Percentiles rank a stretch among this genome's conserved stretches.
These are phyloP conservation scores for Lacerta viridis DNA, from an alignment of 2,797 vertebrate species.

Conservation along the genomic window DNA sequence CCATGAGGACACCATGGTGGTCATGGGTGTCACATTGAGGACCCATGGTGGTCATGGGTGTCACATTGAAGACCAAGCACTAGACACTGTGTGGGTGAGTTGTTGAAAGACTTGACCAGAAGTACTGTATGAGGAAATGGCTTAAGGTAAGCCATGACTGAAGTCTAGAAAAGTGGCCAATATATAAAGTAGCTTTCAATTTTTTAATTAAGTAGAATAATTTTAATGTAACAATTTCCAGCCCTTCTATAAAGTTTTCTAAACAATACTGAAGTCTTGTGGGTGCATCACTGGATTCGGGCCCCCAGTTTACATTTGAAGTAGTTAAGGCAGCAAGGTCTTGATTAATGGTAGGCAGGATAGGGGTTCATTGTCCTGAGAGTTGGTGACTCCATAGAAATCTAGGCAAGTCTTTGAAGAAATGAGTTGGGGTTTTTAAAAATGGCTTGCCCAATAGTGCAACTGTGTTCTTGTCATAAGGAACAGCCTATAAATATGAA, in stretches of 20 bases:
- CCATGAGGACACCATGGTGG: too few species aligned
- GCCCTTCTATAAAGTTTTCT: neutral
- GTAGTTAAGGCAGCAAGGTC: neutral
- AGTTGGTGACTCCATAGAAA: neutral
- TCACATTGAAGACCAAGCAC: too few species aligned
- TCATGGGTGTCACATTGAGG: too few species aligned
- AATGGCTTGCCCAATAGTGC: neutral
- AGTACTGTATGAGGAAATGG: neutral
- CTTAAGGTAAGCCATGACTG: neutral
- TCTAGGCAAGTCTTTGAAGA: neutral
- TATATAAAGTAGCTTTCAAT: neutral
- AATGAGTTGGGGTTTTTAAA: neutral
- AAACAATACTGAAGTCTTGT: neutral
- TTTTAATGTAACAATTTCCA: neutral
- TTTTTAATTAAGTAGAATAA: slow-evolving; percentile 6
- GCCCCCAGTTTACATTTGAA: slow-evolving; percentile 2
- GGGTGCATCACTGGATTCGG: neutral
- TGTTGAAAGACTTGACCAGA: neutral
- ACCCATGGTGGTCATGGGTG: too few species aligned
- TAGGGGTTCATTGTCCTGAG: neutral
- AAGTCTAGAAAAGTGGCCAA: slow-evolving; percentile 6
- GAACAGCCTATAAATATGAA: neutral
- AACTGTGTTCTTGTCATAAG: neutral
- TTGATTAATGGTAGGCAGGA: slow-evolving; percentile 7
- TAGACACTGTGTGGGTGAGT: neutral